Evolutionary conservation across 2,888 invertebrate species (phyloP), one percentile per base, ranked within the genome.

Genomic region (Hololepta plana): DNA sequence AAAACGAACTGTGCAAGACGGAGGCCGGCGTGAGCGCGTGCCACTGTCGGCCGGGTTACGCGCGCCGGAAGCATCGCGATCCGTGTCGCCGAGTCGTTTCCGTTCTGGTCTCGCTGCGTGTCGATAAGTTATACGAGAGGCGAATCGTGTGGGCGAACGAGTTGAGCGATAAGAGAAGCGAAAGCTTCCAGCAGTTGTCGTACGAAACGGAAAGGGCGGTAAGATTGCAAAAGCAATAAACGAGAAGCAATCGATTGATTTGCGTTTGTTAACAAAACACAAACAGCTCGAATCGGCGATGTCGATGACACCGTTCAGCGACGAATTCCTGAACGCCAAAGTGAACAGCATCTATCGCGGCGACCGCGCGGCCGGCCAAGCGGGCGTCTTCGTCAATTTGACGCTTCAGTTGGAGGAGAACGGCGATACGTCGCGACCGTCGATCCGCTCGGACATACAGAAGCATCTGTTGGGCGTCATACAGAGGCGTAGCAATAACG

Each of bases 231-330:
- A n/a, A n/a, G n/a, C n/a, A n/a, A n/a, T n/a, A n/a, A n/a, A n/a
- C 7, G n/a, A 24, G 12, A 10, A n/a, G 17, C 5, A 25, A 17
- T 25, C 17, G 6, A n/a, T 15, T 9, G 9, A 24, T 20, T 9
- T 10, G 13, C 24, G n/a, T 28, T 12, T 19, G 15, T 8, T 38
- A 20, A n/a, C n/a, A n/a, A n/a, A n/a, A n/a, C n/a, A n/a, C n/a
- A n/a, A n/a, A n/a, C 49, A 88, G 87, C 67, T 90, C 45, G 84
- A 85, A 51, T 85, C 87, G 0, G 81, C 87, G 1, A 81, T 90
- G 68, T 80, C 82, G 0, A 84, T 87, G 79, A 88, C 88, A 1
- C 82, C 84, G 0, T 81, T 85, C 45, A 81, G 84, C 0, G 79
- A 82, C 41, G 79, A 81, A 41, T 88, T 84, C 49, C 68, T 88